These are phyloP conservation scores for Exephanes ischioxanthus DNA, from an alignment of 2,888 invertebrate species.

Conservation along the genomic window DNA sequence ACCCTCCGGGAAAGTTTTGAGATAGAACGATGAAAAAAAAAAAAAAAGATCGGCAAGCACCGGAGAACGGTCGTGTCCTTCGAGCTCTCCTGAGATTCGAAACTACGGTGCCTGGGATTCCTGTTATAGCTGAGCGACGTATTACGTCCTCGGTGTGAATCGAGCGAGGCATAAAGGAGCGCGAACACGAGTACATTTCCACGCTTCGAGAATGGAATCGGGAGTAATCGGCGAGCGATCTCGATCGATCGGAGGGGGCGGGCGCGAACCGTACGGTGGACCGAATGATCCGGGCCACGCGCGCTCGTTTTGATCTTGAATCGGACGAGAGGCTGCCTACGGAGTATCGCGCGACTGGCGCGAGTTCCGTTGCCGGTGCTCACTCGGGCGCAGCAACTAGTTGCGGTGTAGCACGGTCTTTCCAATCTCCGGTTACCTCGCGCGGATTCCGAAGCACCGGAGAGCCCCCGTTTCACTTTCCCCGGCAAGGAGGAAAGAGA, in stretches of 20 bases:
- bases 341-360: not conserved
- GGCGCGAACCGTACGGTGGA: slow-evolving; percentile 10
- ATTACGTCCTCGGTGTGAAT: slow-evolving; percentile 20
- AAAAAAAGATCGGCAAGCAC: not conserved
- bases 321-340: slow-evolving; percentile 9
- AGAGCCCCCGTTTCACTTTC: slow-evolving; percentile 5
- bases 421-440: slow-evolving; percentile 5
- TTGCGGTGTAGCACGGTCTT: slow-evolving; percentile 34
- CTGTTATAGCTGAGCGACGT: not conserved
- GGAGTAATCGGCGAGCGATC: slow-evolving; percentile 27
- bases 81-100: slow-evolving; percentile 6
- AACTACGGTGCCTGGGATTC: slow-evolving; percentile 3
- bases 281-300: slow-evolving; percentile 35
- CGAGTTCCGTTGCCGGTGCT: slow-evolving; percentile 32
- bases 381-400: slow-evolving; percentile 25
- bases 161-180: slow-evolving; percentile 25
- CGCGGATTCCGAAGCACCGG: slow-evolving; percentile 1
- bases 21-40: not conserved
- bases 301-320: slow-evolving; percentile 42
- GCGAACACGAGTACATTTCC: slow-evolving; percentile 18
- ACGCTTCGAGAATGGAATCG: not conserved
- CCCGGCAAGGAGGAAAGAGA: not conserved
- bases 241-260: slow-evolving; percentile 4
- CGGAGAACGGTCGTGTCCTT: slow-evolving; percentile 26
- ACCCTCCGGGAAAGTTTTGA: not conserved